A percentile compares a stretch with the other conserved stretches of the same genome.
phyloP scores from a whole-genome alignment of 2,113 vertebrate species.

The Etheostoma spectabile region DNA sequence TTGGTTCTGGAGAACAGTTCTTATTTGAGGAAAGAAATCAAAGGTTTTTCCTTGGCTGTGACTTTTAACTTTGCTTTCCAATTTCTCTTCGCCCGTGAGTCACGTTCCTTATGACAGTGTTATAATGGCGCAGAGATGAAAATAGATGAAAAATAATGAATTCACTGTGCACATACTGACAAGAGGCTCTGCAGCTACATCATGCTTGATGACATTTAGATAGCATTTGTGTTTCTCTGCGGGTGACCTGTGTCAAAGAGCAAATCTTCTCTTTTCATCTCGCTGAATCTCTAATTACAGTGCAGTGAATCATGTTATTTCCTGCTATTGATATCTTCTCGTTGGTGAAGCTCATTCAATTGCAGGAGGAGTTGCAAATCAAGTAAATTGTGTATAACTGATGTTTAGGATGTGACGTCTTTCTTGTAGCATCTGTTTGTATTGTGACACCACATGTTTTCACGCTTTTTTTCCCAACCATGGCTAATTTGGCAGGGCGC shows the following conservation, averaged over 20 bases:
- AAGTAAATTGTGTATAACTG: constrained; percentile 59
- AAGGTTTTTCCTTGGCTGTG: constrained; percentile 45
- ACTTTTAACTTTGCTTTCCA: constrained; percentile 67
- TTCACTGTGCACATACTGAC: constrained; percentile 33
- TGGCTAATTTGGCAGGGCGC: constrained; percentile 29
- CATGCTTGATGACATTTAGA: constrained; percentile 74
- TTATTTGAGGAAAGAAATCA: constrained; percentile 37
- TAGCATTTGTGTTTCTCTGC: constrained; percentile 75
- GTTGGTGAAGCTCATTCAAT: constrained; percentile 39
- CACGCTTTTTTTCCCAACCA: neutral
- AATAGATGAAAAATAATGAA: constrained; percentile 72
- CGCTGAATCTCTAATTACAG: constrained; percentile 75
- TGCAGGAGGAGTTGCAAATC: constrained; percentile 62
- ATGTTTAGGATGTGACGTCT: constrained; percentile 59
- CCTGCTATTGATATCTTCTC: constrained; percentile 71
- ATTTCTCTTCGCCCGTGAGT: constrained; percentile 45
- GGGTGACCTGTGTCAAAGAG: constrained; percentile 75
- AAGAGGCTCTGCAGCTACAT: constrained; percentile 40
- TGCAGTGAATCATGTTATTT: constrained; percentile 73
- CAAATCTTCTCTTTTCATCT: constrained; percentile 75
- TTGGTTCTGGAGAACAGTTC: constrained; percentile 37
- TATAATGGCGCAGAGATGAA: constrained; percentile 54
- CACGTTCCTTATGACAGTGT: constrained; percentile 51
- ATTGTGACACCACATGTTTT: constrained; percentile 43
- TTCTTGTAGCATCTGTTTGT: constrained; percentile 72